phyloP scores from a whole-genome alignment of 2,888 invertebrate species.

The Mimas tiliae region DNA sequence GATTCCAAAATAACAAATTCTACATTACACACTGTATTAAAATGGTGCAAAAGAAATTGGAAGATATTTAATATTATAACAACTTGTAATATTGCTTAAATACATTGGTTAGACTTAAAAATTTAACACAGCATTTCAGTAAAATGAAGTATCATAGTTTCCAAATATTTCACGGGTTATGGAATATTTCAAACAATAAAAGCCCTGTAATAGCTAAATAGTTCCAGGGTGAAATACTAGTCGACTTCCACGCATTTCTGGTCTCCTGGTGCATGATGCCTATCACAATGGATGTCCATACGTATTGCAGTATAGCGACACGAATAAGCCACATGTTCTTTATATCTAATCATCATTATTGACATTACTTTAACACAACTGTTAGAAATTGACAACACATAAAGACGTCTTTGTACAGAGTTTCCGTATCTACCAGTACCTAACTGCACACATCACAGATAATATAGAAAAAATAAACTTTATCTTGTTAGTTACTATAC shows the following conservation, averaged over 20 bases:
- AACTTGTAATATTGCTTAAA: constrained; percentile 5
- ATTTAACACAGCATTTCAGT: neutral
- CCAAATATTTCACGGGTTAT: no score
- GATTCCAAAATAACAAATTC: no score
- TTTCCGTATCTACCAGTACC: constrained; percentile 57
- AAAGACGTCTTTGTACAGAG: constrained; percentile 73
- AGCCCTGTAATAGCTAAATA: no score
- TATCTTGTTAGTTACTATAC: constrained; percentile 61
- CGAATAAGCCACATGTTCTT: constrained; percentile 72
- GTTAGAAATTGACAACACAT: constrained; percentile 77
- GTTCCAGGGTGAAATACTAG: constrained; percentile 2
- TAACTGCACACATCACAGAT: constrained; percentile 76
- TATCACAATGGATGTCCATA: constrained; percentile 53
- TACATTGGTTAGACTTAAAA: neutral
- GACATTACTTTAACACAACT: constrained; percentile 45
- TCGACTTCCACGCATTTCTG: constrained; percentile 34
- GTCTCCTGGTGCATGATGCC: constrained; percentile 50
- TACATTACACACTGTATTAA: no score
- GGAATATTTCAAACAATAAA: neutral
- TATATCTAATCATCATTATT: constrained; percentile 53
- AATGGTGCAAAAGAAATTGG: no score
- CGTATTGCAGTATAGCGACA: constrained; percentile 64
- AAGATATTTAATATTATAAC: no score
- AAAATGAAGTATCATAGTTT: neutral
- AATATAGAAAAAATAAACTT: constrained; percentile 74